Evolutionary conservation across 2,113 vertebrate species (phyloP).

Genomic region (Formicarius rufipectus): DNA sequence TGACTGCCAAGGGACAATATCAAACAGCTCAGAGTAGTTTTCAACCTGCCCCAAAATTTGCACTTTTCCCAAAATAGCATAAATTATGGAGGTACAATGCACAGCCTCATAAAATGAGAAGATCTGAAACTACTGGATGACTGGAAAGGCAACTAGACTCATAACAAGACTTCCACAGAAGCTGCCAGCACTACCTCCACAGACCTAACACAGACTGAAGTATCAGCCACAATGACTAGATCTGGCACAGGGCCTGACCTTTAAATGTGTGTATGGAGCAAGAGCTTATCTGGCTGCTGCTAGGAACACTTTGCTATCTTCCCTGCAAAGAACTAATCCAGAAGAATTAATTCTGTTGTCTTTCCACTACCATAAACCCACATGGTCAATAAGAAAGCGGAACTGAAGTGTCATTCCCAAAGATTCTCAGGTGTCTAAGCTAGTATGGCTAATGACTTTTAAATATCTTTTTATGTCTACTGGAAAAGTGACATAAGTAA

Average conservation of each 20-base stretch:
- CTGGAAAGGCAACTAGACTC: neutral
- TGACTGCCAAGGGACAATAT: neutral
- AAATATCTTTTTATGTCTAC: constrained; percentile 38
- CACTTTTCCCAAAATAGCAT: neutral
- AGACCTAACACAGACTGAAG: neutral
- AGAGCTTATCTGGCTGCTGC: neutral
- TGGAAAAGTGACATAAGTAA: constrained; percentile 32
- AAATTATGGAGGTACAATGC: neutral
- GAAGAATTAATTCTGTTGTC: constrained; percentile 16
- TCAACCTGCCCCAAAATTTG: neutral
- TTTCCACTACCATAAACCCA: constrained; percentile 1
- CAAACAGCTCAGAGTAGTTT: neutral
- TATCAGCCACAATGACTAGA: neutral
- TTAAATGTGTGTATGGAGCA: neutral
- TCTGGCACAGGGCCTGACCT: neutral
- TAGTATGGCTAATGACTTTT: constrained; percentile 42
- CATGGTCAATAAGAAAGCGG: constrained; percentile 11
- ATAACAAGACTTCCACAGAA: accelerated
- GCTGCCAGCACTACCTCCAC: neutral
- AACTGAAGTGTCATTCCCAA: constrained; percentile 25
- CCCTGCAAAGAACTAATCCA: neutral
- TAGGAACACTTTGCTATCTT: neutral
- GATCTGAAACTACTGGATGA: neutral
- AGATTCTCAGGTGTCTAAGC: constrained; percentile 56
- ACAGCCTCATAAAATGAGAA: neutral